Evolutionary conservation across 2,888 invertebrate genomes (phyloP), one percentile per base, ranked within the genome.

Genomic region (Drosophila anceps): DNA sequence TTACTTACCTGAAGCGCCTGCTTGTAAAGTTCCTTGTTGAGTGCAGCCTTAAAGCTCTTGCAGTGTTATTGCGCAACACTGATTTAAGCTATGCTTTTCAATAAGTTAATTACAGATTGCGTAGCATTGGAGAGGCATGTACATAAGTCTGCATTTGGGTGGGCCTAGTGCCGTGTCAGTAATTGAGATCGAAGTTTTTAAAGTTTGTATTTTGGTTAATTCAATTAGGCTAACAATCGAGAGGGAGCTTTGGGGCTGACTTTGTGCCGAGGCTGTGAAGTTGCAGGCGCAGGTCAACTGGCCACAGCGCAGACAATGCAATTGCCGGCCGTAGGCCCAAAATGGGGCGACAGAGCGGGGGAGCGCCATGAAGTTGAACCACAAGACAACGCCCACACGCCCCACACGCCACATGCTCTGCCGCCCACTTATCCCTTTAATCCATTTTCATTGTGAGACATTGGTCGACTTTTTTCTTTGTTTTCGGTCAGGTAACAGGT

Each of bases 381-480:
- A 51, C 41, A 43, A 44, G 33, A 44, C 43, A 31, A 35, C 27
- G 12, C 24, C 62, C 63, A 20, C n/a, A 12, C 15, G 43, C n/a
- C 24, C 62, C 63, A 20, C n/a, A 12, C 15, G 43, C 62, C 63
- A 20, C n/a, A 12, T 12, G 43, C 12, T 24, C 48, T 24, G 24
- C 60, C 75, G 67, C 55, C 64, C 71, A 75, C 76, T 76, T 80
- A 78, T 79, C 71, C 76, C 33, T 78, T 78, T 79, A 78, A 78
- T 80, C 76, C 78, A 78, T 78, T 78, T 80, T 72, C 80, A 80
- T 79, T 80, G 80, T 71, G 76, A 39, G 43, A 69, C 46, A 62
- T 54, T n/a, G 44, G 12, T 15, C 41, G 12, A n/a, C 13, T 31
- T 29, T 29, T 41, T 41, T 18, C 27, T 24, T 44, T 44, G 48